Percentiles rank a stretch among this genome's conserved stretches.
These are phyloP conservation scores for Brenthis daphne DNA, from an alignment of 2,888 invertebrate genomes.

Conservation along the genomic window DNA sequence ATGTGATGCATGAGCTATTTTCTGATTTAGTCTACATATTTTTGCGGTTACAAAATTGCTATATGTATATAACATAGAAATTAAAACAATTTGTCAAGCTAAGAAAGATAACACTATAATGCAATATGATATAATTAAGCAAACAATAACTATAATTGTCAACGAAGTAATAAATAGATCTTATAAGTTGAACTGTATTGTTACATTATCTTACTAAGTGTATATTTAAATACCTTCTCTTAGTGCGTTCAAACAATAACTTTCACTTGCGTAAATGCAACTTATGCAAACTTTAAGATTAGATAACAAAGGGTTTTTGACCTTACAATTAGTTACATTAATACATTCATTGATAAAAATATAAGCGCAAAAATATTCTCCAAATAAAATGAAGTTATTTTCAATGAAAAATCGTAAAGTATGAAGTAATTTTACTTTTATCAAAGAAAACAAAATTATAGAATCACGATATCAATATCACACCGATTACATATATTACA, in stretches of 20 bases:
- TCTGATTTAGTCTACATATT: too few relatives aligned
- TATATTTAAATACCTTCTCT: slow-evolving; percentile 17
- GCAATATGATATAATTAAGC: too few relatives aligned
- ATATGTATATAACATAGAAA: too few relatives aligned
- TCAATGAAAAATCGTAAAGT: neutral
- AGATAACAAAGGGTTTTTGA: slow-evolving; percentile 33
- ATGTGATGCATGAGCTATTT: neutral
- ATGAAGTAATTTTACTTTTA: neutral
- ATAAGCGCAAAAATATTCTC: neutral
- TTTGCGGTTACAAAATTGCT: too few relatives aligned
- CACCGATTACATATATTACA: slow-evolving; percentile 26
- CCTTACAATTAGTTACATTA: slow-evolving; percentile 20
- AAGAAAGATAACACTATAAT: neutral
- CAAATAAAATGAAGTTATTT: neutral
- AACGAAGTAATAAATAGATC: neutral
- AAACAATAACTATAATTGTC: too few relatives aligned
- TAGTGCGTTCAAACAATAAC: slow-evolving; percentile 20
- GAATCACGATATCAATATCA: slow-evolving; percentile 14
- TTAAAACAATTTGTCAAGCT: too few relatives aligned
- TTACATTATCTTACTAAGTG: neutral
- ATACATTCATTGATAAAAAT: slow-evolving; percentile 10
- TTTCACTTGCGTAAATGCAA: slow-evolving; percentile 36
- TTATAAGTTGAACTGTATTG: neutral
- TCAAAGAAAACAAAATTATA: slow-evolving; percentile 3
- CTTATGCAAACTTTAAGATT: slow-evolving; percentile 39